A percentile compares a stretch with the other conserved stretches of the same genome.
Conservation (phyloP, 1,140 invertebrate species). For the Ips typographus region DNA sequence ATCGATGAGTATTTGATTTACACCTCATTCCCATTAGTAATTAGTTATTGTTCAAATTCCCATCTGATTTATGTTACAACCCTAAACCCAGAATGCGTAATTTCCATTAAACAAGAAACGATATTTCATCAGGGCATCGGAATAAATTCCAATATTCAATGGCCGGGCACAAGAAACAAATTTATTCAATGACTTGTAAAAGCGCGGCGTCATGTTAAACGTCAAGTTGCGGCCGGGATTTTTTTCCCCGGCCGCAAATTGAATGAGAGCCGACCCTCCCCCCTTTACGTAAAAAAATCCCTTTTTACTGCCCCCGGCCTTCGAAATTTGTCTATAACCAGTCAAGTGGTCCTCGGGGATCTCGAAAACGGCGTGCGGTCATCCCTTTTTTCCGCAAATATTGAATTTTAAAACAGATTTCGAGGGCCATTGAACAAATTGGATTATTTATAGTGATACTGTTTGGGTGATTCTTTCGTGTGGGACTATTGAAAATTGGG, state of each 20-base stretch:
- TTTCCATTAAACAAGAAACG: background rate
- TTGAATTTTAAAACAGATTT: slow-evolving; percentile 40
- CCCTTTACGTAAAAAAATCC: slow-evolving; percentile 20
- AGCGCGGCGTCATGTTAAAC: slow-evolving; percentile 34
- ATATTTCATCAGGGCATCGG: background rate
- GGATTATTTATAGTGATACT: slow-evolving; percentile 36
- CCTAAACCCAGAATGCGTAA: background rate
- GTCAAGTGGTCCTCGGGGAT: slow-evolving; percentile 36
- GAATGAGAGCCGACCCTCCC: slow-evolving; percentile 22
- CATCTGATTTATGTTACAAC: slow-evolving; percentile 8
- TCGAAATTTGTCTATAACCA: slow-evolving; percentile 34
- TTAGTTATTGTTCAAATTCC: slow-evolving; percentile 16
- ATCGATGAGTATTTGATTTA: slow-evolving; percentile 27
- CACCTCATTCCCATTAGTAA: slow-evolving; percentile 7
- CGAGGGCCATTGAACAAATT: slow-evolving; percentile 33
- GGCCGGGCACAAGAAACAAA: slow-evolving; percentile 29
- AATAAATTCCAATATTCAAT: slow-evolving; percentile 22
- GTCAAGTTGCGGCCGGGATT: slow-evolving; percentile 31
- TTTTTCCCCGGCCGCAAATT: slow-evolving; percentile 25
- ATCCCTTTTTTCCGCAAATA: slow-evolving; percentile 36
- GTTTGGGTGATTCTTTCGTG: slow-evolving; percentile 3
- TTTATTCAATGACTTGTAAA: slow-evolving; percentile 39
- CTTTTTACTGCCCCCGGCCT: slow-evolving; percentile 27
- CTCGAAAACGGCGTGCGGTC: slow-evolving; percentile 25
- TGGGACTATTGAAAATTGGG: no score